phyloP scores from a whole-genome alignment of 2,113 vertebrate species.

The Tricholaema leucomelas region DNA sequence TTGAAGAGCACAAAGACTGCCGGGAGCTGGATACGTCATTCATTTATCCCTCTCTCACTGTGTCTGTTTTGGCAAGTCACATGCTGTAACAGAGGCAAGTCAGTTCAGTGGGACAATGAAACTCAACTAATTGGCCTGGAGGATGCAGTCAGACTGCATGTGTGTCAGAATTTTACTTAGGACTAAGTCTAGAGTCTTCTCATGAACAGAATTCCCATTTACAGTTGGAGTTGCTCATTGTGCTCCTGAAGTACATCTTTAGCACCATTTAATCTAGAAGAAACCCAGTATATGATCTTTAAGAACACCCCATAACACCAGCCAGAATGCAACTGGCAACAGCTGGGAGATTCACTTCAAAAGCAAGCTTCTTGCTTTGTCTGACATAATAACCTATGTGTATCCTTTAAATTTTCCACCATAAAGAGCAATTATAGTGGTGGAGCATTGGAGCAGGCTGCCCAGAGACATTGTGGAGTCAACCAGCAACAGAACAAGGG shows the following conservation, averaged over 20 bases:
- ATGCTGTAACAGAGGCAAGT: not conserved
- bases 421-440: too few relatives aligned
- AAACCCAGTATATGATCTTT: not conserved
- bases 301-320: not conserved
- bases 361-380: not conserved
- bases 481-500: too few relatives aligned
- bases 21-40: not conserved
- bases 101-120: not conserved
- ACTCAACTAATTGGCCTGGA: rapidly evolving
- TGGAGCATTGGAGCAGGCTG: too few relatives aligned
- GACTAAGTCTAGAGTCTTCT: not conserved
- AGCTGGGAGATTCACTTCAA: not conserved
- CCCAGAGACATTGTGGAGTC: too few relatives aligned
- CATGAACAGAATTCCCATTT: not conserved
- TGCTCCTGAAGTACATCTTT: not conserved
- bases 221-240: not conserved
- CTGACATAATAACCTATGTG: not conserved
- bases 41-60: rapidly evolving
- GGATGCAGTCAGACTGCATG: not conserved
- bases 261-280: not conserved
- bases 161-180: not conserved
- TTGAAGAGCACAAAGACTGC: not conserved
- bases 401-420: too few relatives aligned
- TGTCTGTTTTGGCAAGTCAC: not conserved
- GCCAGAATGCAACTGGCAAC: not conserved